Percentiles rank a stretch among this genome's conserved stretches.
Evolutionary conservation across 2,797 vertebrate genomes (phyloP).

Genomic region (Linurgus olivaceus): DNA sequence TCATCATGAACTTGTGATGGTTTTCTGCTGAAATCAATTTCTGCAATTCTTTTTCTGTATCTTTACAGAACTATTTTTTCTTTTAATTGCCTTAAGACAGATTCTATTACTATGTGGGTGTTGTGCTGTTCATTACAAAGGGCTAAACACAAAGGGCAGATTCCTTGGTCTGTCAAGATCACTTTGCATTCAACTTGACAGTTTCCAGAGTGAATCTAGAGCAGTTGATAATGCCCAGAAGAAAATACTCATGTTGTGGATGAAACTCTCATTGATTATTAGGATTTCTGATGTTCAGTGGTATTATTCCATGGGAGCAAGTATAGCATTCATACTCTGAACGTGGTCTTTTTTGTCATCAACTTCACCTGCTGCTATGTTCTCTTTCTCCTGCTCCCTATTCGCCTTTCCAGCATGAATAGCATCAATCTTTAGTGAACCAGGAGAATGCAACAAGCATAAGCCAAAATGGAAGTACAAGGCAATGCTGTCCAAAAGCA

Average conservation of each 20-base stretch:
- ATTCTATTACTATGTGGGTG: not conserved
- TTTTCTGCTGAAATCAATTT: not conserved
- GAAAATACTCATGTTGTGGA: not conserved
- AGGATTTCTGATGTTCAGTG: not conserved
- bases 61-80: conserved; percentile 3
- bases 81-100: not conserved
- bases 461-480: not conserved
- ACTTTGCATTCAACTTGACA: not conserved
- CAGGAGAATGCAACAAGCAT: not conserved
- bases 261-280: not conserved
- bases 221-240: not conserved
- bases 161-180: not conserved
- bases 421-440: not conserved
- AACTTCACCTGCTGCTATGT: not conserved
- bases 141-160: not conserved
- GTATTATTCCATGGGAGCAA: not conserved
- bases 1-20: not conserved
- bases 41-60: not conserved
- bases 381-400: not conserved
- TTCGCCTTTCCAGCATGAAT: not conserved
- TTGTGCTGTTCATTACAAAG: not conserved
- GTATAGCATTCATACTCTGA: not conserved
- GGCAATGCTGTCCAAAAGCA: not conserved
- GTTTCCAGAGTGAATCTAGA: not conserved
- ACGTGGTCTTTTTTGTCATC: not conserved